phyloP scores from a whole-genome alignment of 2,797 vertebrate species.

The Hemitrygon akajei region DNA sequence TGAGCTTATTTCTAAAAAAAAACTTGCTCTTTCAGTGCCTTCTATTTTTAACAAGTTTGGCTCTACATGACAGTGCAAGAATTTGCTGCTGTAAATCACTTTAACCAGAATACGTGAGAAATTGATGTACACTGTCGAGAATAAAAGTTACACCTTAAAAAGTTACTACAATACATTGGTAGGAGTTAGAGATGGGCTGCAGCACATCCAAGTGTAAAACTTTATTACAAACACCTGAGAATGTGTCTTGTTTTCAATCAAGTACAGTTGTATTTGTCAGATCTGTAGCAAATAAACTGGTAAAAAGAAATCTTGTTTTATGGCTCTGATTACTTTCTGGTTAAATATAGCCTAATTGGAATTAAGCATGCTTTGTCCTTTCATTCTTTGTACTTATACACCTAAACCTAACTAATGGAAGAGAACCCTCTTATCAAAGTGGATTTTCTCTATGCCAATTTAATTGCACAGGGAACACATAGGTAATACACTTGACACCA shows the following conservation, averaged over 20 bases:
- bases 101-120: conserved; percentile 1
- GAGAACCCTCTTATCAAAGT: not conserved
- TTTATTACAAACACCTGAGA: conserved; percentile 14
- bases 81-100: not conserved
- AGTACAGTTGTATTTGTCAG: not conserved
- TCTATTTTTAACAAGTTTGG: conserved; percentile 10
- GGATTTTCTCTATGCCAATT: not conserved
- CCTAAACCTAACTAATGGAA: not conserved
- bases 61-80: not conserved
- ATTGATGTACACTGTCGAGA: not conserved
- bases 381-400: not conserved
- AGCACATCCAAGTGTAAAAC: not conserved
- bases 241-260: not conserved
- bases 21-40: not conserved
- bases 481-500: not conserved
- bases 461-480: not conserved
- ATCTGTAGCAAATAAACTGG: not conserved
- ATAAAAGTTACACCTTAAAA: not conserved
- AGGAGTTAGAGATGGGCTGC: not conserved
- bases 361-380: not conserved
- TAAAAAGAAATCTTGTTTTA: not conserved
- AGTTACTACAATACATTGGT: not conserved
- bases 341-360: not conserved
- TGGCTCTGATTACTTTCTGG: not conserved
- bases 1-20: not conserved